A percentile compares a stretch with the other conserved stretches of the same genome.
Conservation (phyloP, 2,797 vertebrate species). For the Naso thynnoides region DNA sequence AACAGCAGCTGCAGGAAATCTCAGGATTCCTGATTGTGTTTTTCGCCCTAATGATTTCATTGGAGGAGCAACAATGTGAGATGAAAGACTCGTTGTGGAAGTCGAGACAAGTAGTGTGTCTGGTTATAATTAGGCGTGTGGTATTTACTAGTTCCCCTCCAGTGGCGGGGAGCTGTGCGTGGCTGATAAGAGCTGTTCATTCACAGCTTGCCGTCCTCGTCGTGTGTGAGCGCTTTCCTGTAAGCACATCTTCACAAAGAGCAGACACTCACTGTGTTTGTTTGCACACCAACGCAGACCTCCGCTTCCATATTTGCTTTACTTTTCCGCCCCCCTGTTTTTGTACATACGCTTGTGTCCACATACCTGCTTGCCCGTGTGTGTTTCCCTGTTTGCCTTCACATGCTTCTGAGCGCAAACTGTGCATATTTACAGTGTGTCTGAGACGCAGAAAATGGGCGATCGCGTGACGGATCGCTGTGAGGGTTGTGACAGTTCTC, state of each 20-base stretch:
- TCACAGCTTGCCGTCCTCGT: constrained; percentile 56
- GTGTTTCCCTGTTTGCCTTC: constrained; percentile 22
- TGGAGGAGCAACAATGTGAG: constrained; percentile 54
- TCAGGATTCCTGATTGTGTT: constrained; percentile 56
- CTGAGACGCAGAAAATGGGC: constrained; percentile 18
- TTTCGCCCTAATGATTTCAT: constrained; percentile 57
- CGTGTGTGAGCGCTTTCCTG: constrained; percentile 49
- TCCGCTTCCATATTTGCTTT: constrained; percentile 47
- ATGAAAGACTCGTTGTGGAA: constrained; percentile 68
- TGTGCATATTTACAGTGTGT: constrained; percentile 13
- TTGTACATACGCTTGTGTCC: constrained; percentile 21
- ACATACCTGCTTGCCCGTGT: constrained; percentile 16
- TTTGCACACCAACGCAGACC: constrained; percentile 55
- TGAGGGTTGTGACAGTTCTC: constrained; percentile 36
- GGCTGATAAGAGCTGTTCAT: constrained; percentile 71
- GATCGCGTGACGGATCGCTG: constrained; percentile 8
- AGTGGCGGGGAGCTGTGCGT: constrained; percentile 66
- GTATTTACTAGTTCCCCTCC: constrained; percentile 78
- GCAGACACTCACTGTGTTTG: constrained; percentile 48
- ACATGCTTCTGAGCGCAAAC: constrained; percentile 8
- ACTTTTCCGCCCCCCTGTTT: constrained; percentile 2
- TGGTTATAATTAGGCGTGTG: constrained; percentile 79
- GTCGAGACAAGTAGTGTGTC: constrained; percentile 64
- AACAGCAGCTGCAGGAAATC: constrained; percentile 43
- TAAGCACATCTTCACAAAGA: constrained; percentile 51